A percentile compares a stretch with the other conserved stretches of the same genome.
Evolutionary conservation across 2,113 vertebrate genomes (phyloP).

Genomic region (Lanius ludovicianus): DNA sequence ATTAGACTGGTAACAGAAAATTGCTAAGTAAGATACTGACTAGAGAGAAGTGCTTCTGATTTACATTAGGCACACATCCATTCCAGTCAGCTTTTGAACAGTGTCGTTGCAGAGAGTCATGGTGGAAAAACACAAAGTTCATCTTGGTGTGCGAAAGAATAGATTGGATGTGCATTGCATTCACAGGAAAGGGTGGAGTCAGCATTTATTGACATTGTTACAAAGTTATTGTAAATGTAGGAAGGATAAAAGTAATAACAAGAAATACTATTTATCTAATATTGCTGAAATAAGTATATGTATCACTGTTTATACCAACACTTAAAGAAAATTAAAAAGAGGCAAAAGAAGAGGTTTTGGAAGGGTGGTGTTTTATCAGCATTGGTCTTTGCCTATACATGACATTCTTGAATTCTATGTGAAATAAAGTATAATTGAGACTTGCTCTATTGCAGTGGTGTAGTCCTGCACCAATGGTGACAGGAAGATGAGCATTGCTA

Average conservation of each 20-base stretch:
- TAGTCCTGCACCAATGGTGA: not conserved
- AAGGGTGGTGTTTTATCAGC: not conserved
- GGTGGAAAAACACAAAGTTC: not conserved
- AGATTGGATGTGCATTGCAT: not conserved
- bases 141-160: not conserved
- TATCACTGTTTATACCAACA: not conserved
- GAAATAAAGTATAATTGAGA: not conserved
- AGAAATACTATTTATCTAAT: not conserved
- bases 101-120: not conserved
- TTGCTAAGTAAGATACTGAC: not conserved
- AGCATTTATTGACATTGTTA: not conserved
- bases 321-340: not conserved
- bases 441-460: not conserved
- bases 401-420: not conserved
- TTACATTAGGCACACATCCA: not conserved
- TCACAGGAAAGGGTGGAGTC: not conserved
- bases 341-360: not conserved
- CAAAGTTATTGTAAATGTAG: not conserved
- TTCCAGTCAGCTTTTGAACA: not conserved
- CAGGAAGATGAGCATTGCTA: not conserved
- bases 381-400: not conserved
- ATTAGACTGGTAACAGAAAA: slow-evolving; percentile 17
- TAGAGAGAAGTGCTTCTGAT: not conserved
- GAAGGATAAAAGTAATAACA: not conserved
- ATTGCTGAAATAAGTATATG: not conserved